A percentile compares a stretch with the other conserved stretches of the same genome.
Evolutionary conservation across 2,888 invertebrate species (phyloP).

Genomic region (Osmoderma eremita): DNA sequence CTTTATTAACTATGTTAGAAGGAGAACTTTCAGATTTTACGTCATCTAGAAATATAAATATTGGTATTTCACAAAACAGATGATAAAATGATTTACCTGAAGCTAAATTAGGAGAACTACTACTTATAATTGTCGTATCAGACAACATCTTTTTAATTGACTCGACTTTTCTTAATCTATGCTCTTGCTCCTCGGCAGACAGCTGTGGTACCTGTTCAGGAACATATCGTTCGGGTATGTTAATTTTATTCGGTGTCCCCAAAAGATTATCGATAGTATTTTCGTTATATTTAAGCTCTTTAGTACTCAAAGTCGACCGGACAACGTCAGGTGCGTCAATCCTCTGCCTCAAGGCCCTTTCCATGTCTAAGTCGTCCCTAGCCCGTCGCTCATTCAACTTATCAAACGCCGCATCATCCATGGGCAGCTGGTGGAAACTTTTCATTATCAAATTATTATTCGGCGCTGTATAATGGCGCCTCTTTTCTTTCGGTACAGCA

Average conservation of each 20-base stretch:
- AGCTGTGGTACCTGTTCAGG: constrained; percentile 90
- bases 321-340: constrained; percentile 88
- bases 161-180: constrained; percentile 87
- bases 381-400: constrained; percentile 68
- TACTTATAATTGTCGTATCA: constrained; percentile 70
- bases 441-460: constrained; percentile 65
- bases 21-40: constrained; percentile 51
- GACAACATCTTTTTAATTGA: constrained; percentile 92
- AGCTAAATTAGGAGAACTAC: constrained; percentile 56
- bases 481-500: constrained; percentile 82
- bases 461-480: constrained; percentile 89
- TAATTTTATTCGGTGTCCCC: constrained; percentile 88
- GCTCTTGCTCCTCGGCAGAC: constrained; percentile 85
- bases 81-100: constrained; percentile 36
- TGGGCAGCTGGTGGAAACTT: constrained; percentile 58
- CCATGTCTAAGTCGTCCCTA: constrained; percentile 88
- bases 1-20: constrained; percentile 58
- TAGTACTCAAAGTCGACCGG: constrained; percentile 77
- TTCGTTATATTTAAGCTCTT: constrained; percentile 76
- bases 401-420: constrained; percentile 56
- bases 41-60: constrained; percentile 50
- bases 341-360: constrained; percentile 79
- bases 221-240: constrained; percentile 91
- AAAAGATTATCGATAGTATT: constrained; percentile 87
- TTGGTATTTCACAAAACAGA: constrained; percentile 13